Evolutionary conservation across 2,797 vertebrate species (phyloP), one percentile per base, ranked within the genome.

Genomic region (Salmo trutta): DNA sequence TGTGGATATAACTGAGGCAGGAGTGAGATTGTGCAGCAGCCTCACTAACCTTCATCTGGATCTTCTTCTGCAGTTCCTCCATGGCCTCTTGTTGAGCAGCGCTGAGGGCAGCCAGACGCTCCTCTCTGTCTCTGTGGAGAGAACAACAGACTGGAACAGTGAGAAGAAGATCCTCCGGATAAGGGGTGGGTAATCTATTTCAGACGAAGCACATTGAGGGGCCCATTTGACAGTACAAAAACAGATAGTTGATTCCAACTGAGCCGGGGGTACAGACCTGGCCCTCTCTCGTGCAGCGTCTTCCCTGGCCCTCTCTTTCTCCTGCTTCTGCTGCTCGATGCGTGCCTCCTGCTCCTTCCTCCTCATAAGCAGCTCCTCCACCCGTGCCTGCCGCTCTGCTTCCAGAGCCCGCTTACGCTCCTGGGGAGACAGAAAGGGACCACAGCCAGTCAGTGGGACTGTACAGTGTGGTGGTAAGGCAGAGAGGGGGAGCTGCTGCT

Each of bases 61-160:
- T 99, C 90, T 99, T 99, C 84, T 99, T 99, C 93, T 99, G 98
- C 12, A 99, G 92, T 80, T 99, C 98, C 85, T 99, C 98, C 97
- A 99, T 95, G 75, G 98, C 98, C 83, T 99, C 98, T 84, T 99
- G 98, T 52, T 99, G 98, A 82, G 98, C 98, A 56, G 98, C 98
- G 1, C 97, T 99, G 54, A 99, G 96, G 27, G 98, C 98, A 66
- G 98, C 98, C 83, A 99, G 83, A 2, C 98, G 95, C 81, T 99
- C 98, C 77, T 99, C 98, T 73, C 98, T 93, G 77, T 99, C 98
- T 88, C 98, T 99, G 77, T 1, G 82, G 8, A 27, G 59, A 36
- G 64, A 51, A 75, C 4, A 77, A 0, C 3, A 71, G 74, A 80
- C 27, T 12, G 16, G 31, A 36, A 33, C 6, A 69, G 33, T 15